These are phyloP conservation scores for Oscheius sp. DNA, from an alignment of 2,888 invertebrate genomes.

Conservation along the genomic window DNA sequence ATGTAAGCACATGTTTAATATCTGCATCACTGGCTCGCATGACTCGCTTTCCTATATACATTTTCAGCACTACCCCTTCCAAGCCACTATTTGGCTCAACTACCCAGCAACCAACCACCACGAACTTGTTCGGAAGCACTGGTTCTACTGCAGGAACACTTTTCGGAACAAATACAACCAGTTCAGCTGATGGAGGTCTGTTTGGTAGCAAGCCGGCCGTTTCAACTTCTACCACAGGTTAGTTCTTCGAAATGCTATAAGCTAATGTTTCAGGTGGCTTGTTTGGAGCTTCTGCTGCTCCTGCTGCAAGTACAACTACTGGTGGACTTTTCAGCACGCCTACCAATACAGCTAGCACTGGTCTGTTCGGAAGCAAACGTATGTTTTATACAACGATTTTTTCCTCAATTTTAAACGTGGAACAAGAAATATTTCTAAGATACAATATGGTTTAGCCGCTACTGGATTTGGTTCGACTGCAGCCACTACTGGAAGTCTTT, in stretches of 20 bases:
- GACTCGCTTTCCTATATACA: background rate
- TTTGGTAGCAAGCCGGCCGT: slow-evolving; percentile 41
- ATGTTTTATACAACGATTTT: background rate
- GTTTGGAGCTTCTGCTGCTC: background rate
- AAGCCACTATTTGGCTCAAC: slow-evolving; percentile 25
- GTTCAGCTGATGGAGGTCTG: slow-evolving; percentile 22
- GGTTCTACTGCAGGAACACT: slow-evolving; percentile 10
- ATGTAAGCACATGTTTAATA: no score
- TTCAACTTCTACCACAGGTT: slow-evolving; percentile 12
- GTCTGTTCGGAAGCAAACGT: slow-evolving; percentile 28
- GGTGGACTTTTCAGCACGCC: slow-evolving; percentile 30
- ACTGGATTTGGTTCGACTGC: slow-evolving; percentile 23
- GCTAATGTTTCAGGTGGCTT: slow-evolving; percentile 9
- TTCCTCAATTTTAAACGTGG: no score
- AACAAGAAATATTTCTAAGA: no score
- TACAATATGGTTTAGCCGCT: background rate
- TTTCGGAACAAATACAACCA: background rate
- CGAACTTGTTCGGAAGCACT: slow-evolving; percentile 23
- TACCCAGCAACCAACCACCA: slow-evolving; percentile 16
- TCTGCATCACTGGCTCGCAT: no score
- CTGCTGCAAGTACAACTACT: background rate
- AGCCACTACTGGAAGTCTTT: slow-evolving; percentile 24
- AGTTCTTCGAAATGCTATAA: background rate
- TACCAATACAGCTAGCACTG: slow-evolving; percentile 2
- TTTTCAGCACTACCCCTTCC: slow-evolving; percentile 11